Evolutionary conservation across 2,888 invertebrate genomes (phyloP).

Genomic region (Allacma fusca): DNA sequence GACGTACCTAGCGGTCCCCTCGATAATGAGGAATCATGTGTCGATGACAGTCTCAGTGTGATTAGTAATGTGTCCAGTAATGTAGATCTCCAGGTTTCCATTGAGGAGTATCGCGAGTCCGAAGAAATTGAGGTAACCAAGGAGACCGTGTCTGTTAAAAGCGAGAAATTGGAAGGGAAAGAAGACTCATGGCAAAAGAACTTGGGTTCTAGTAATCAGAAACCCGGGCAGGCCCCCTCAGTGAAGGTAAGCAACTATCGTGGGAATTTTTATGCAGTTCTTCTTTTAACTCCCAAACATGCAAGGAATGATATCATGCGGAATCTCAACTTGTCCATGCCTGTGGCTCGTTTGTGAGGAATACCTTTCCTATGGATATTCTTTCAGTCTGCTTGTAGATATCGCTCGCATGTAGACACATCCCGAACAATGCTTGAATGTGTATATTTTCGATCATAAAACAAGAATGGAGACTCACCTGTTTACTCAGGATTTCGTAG

Average conservation of each 20-base stretch:
- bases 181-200: slow-evolving; percentile 13
- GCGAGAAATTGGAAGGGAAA: slow-evolving; percentile 5
- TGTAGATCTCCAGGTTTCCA: slow-evolving; percentile 27
- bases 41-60: slow-evolving; percentile 48
- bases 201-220: slow-evolving; percentile 18
- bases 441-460: too few species aligned
- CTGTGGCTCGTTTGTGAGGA: too few species aligned
- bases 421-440: too few species aligned
- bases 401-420: too few species aligned
- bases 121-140: slow-evolving; percentile 49
- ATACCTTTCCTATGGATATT: too few species aligned
- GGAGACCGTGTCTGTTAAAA: slow-evolving; percentile 41
- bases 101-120: slow-evolving; percentile 44
- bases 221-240: slow-evolving; percentile 2
- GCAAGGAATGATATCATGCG: too few species aligned
- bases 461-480: too few species aligned
- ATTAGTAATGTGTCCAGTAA: slow-evolving; percentile 42
- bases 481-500: too few species aligned
- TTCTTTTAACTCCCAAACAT: background rate
- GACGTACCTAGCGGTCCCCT: slow-evolving; percentile 35
- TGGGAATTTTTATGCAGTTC: slow-evolving; percentile 7
- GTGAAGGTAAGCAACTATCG: slow-evolving; percentile 27
- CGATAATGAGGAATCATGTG: slow-evolving; percentile 45
- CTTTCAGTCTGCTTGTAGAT: too few species aligned
- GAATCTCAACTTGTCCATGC: too few species aligned